phyloP scores from a whole-genome alignment of 2,797 vertebrate species.

The Mus minutoides region DNA sequence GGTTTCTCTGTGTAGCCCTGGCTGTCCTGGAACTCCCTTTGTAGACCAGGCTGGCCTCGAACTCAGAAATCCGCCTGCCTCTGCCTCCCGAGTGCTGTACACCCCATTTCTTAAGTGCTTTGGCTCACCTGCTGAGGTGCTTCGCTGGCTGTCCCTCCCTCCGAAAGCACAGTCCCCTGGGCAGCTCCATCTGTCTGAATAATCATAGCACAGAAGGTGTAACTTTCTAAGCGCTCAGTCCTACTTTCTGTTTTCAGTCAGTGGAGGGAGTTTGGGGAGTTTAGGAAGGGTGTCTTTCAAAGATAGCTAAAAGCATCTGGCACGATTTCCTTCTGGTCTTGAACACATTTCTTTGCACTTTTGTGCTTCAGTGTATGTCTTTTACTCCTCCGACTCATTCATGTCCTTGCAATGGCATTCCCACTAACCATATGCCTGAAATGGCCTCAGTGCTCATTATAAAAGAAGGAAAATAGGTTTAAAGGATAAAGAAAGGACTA shows the following conservation, averaged over 20 bases:
- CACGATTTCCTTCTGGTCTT: constrained; percentile 26
- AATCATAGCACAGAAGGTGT: background rate
- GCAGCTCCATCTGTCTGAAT: background rate
- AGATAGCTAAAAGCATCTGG: background rate
- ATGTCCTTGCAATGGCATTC: background rate
- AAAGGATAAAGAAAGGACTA: background rate
- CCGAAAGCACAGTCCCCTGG: background rate
- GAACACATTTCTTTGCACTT: constrained; percentile 14
- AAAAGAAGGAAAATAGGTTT: background rate
- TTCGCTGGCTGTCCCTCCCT: background rate
- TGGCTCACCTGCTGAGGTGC: background rate
- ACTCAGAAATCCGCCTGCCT: too few relatives aligned
- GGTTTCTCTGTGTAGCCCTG: too few relatives aligned
- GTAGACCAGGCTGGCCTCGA: too few relatives aligned
- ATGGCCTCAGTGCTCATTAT: background rate
- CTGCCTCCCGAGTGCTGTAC: too few relatives aligned
- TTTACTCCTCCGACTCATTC: background rate
- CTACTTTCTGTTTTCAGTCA: background rate
- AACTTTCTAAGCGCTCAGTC: background rate
- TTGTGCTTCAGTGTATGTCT: background rate
- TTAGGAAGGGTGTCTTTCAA: constrained; percentile 15
- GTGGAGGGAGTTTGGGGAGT: background rate
- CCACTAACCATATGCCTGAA: background rate
- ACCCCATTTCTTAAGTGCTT: background rate
- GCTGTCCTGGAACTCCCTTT: too few relatives aligned